phyloP scores from a whole-genome alignment of 1,140 invertebrate genomes.

The Atta colombica region DNA sequence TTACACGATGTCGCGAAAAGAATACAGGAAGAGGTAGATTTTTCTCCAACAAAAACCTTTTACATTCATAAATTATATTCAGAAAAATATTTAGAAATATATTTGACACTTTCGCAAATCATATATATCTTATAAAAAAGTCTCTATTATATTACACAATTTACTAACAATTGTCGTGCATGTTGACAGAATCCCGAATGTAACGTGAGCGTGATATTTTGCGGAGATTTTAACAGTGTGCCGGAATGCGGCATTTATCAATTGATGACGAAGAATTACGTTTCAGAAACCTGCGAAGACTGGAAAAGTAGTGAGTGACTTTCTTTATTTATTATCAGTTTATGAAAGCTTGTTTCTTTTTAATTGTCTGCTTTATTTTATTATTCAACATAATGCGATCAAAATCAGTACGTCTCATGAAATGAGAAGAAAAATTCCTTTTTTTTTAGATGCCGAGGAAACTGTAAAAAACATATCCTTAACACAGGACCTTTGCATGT shows the following conservation, averaged over 20 bases:
- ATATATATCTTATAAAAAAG: background rate
- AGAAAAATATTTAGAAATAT: background rate
- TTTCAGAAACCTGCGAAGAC: slow-evolving; percentile 89
- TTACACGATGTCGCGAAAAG: slow-evolving; percentile 87
- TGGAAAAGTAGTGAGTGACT: slow-evolving; percentile 92
- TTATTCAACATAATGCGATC: background rate
- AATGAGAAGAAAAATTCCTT: slow-evolving; percentile 21
- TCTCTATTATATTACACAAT: background rate
- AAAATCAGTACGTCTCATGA: background rate
- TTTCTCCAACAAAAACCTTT: background rate
- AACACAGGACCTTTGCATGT: slow-evolving; percentile 88
- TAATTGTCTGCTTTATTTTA: background rate
- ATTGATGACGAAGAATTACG: slow-evolving; percentile 89
- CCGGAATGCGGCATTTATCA: slow-evolving; percentile 93
- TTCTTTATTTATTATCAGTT: slow-evolving; percentile 9
- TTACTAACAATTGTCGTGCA: background rate
- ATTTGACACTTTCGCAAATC: slow-evolving; percentile 16
- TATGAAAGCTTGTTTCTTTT: background rate
- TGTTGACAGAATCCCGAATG: slow-evolving; percentile 87
- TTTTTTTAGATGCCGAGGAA: slow-evolving; percentile 89
- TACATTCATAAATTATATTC: background rate
- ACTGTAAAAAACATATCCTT: slow-evolving; percentile 88
- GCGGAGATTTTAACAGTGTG: slow-evolving; percentile 95
- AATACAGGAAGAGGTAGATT: slow-evolving; percentile 84
- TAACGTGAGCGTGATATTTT: slow-evolving; percentile 90